Base-by-base conservation (phyloP, 1,140 invertebrate species). In the Hypsibius dujardini region DNA sequence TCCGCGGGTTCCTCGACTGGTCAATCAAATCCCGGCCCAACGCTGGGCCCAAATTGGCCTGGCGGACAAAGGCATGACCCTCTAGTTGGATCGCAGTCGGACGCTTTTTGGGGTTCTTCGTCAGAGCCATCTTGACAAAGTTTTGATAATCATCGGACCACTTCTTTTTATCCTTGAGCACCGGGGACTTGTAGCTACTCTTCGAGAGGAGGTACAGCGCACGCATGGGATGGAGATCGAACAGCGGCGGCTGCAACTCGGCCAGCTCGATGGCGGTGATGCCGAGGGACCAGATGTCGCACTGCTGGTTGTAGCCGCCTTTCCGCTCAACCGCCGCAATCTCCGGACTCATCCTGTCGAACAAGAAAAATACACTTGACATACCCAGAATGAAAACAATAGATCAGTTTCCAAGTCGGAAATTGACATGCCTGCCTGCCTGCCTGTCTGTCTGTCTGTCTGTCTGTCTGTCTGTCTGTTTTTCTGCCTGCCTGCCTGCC, bases 211-310 rank as follows among this genome's bases (percentile, higher is more conserved):
- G 83, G 82, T 97, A 96, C 50, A 99, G 82, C 46, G 91, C 95
- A 75, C 93, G 84, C 92, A 98, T 98, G 1, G 95, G 96, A 84
- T 98, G 95, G 56, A 99, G 82, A 81, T 99, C 95, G 82, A 98
- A 99, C 91, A 98, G 96, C 0, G 96, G 96, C 67, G 96, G 96
- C 77, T 98, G 94, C 50, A 98, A 82, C 81, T 99, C 96, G 15
- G 95, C 95, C 75, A 99, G 84, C 82, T 99, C 96, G 77, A 99
- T 99, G 56, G 94, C 88, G 46, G 95, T 99, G 72, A 99, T 96
- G 70, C 96, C 96, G 74, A 95, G 91, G 45, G 95, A 95, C 95
- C 95, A 99, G 76, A 99, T 96, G 85, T 99, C 96, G 86, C 95
- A 98, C 75, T 96, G 86, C 79, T 98, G 92, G 81, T 98, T 96